Evolutionary conservation across 35 echinoderm and acorn worm species (phyloP).

Genomic region (Hemicentrotus pulcherrimus): DNA sequence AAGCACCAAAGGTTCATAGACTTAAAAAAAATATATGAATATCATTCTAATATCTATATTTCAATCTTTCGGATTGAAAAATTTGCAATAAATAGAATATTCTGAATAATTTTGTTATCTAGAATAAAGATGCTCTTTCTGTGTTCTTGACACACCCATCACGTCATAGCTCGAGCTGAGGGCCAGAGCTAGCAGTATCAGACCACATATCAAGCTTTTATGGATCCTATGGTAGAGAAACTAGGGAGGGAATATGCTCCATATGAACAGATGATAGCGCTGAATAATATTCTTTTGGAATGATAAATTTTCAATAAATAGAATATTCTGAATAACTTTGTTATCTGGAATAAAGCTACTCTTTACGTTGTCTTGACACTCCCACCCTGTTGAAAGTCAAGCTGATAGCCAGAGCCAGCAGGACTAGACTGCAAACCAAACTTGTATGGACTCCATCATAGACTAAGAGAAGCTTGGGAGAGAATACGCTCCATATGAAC

Average conservation of each 20-base stretch:
- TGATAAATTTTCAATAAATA: no score
- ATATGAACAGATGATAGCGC: no score
- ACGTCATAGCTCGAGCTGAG: not conserved
- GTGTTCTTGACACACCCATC: not conserved
- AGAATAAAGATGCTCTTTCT: not conserved
- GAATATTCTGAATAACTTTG: not conserved
- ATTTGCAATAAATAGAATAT: not conserved
- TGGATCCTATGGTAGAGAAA: conserved; percentile 78
- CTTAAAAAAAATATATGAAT: not conserved
- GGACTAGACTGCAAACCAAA: not conserved
- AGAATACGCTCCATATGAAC: conserved; percentile 94
- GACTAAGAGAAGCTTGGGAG: conserved; percentile 82
- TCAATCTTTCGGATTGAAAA: no score
- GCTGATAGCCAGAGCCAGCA: not conserved
- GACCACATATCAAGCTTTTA: conserved; percentile 9
- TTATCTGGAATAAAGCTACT: conserved; percentile 28
- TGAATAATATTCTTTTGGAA: conserved; percentile 58
- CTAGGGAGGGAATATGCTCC: no score
- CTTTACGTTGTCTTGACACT: not conserved
- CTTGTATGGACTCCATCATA: conserved; percentile 73
- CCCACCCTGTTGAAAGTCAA: not conserved
- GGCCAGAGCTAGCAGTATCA: conserved; percentile 6
- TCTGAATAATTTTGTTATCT: not conserved
- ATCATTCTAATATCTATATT: no score
- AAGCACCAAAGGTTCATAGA: not conserved